phyloP scores from a whole-genome alignment of 2,113 vertebrate species.

The Hyperopisus bebe region DNA sequence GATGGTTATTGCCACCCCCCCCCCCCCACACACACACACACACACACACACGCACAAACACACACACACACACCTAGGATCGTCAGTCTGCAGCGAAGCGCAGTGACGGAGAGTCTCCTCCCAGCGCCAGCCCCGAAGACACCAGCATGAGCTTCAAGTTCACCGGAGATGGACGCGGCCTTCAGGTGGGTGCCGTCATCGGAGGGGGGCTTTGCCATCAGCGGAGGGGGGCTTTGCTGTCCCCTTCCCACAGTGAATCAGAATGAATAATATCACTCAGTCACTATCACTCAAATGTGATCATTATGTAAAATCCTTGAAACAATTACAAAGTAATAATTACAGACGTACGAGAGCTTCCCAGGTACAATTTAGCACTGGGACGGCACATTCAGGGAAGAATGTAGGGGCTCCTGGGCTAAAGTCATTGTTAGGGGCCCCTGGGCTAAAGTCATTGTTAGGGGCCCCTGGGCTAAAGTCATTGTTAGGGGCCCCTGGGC shows the following conservation, averaged over 20 bases:
- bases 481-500: too few species aligned
- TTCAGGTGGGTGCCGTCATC: conserved; percentile 58
- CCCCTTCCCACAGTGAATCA: not conserved
- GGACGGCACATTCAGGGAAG: not conserved
- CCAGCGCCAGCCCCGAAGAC: conserved; percentile 71
- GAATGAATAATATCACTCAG: not conserved
- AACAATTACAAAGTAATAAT: not conserved
- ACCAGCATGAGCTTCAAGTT: conserved; percentile 68
- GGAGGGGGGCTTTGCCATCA: too few species aligned
- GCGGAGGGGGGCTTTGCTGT: not conserved
- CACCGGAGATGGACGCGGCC: conserved; percentile 70
- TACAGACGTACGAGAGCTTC: not conserved
- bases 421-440: too few species aligned
- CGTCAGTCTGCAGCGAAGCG: conserved; percentile 60
- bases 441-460: too few species aligned
- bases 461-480: too few species aligned
- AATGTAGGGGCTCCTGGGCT: not conserved
- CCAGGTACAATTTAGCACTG: not conserved
- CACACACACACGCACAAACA: too few species aligned
- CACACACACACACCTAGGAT: conserved; percentile 41
- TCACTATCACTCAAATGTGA: not conserved
- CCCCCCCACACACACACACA: too few species aligned
- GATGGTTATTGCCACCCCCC: not conserved
- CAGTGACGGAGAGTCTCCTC: conserved; percentile 66
- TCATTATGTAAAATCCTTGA: not conserved